phyloP scores from a whole-genome alignment of 92 coral and sea anemone genomes.

The Nematostella vectensis region DNA sequence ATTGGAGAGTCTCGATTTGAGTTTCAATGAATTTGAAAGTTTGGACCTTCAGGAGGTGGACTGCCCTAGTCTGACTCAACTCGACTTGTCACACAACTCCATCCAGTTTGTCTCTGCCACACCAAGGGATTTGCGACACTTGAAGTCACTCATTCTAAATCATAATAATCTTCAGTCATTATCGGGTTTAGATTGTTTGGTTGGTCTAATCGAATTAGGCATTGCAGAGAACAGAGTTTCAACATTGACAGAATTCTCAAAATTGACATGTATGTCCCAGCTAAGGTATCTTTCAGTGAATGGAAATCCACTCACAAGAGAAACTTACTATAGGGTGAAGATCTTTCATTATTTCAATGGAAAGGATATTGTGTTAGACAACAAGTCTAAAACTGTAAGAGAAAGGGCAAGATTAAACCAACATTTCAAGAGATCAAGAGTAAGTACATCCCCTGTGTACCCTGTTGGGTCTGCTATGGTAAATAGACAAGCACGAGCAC shows the following conservation, averaged over 20 bases:
- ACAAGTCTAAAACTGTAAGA: conserved; percentile 35
- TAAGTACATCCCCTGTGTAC: conserved; percentile 47
- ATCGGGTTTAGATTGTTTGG: conserved; percentile 57
- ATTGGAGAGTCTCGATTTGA: conserved; percentile 71
- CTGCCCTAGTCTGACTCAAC: conserved; percentile 64
- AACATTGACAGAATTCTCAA: conserved; percentile 51
- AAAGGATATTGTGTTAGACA: conserved; percentile 54
- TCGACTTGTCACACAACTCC: conserved; percentile 70
- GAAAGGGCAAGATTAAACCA: conserved; percentile 34
- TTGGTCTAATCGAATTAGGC: conserved; percentile 81
- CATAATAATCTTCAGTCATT: conserved; percentile 72
- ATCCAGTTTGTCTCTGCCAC: conserved; percentile 78
- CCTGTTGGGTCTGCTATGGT: conserved; percentile 6
- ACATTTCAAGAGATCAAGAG: conserved; percentile 36
- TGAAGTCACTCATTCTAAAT: conserved; percentile 67
- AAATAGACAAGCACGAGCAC: conserved; percentile 17
- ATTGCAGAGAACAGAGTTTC: conserved; percentile 47
- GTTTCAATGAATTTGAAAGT: conserved; percentile 75
- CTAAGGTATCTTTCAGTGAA: conserved; percentile 47
- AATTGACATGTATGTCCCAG: conserved; percentile 60
- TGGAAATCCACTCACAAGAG: conserved; percentile 56
- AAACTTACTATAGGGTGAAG: conserved; percentile 39
- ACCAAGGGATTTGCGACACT: conserved; percentile 62
- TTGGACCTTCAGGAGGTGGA: conserved; percentile 81
- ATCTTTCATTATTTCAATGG: conserved; percentile 60